Conservation (phyloP, 2,113 vertebrate genomes). For the Dasyprocta punctata region DNA sequence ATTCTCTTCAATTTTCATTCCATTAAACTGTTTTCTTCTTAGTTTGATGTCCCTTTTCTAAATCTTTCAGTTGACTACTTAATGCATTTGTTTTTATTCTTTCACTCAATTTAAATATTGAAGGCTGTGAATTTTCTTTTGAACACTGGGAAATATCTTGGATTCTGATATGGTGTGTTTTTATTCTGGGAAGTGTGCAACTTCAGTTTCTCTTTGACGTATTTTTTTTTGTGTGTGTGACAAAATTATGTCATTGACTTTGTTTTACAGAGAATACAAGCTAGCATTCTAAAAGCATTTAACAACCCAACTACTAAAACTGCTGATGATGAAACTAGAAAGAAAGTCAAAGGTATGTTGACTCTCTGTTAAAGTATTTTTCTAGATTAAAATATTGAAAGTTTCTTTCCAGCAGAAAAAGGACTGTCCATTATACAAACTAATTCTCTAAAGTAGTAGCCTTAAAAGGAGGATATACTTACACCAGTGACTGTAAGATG, state of each 20-base stretch:
- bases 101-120: not conserved
- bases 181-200: not conserved
- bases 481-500: not conserved
- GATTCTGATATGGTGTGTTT: not conserved
- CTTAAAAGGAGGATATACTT: not conserved
- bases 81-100: conserved; percentile 29
- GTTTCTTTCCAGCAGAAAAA: not conserved
- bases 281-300: conserved; percentile 96
- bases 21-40: not conserved
- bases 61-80: not conserved
- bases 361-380: conserved; percentile 35
- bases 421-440: conserved; percentile 25
- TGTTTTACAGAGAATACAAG: conserved; percentile 93
- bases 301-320: conserved; percentile 99
- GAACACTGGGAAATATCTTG: not conserved
- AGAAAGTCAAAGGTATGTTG: conserved; percentile 95
- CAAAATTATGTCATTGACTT: conserved; percentile 26
- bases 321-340: conserved; percentile 97
- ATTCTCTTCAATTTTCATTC: not conserved
- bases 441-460: not conserved
- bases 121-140: conserved; percentile 27
- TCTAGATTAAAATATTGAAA: conserved; percentile 5
- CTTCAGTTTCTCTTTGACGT: conserved; percentile 17
- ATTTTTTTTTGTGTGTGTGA: not conserved
- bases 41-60: not conserved